Evolutionary conservation across 2,888 invertebrate genomes (phyloP), one percentile per base, ranked within the genome.

Genomic region (Ceriagrion tenellum): DNA sequence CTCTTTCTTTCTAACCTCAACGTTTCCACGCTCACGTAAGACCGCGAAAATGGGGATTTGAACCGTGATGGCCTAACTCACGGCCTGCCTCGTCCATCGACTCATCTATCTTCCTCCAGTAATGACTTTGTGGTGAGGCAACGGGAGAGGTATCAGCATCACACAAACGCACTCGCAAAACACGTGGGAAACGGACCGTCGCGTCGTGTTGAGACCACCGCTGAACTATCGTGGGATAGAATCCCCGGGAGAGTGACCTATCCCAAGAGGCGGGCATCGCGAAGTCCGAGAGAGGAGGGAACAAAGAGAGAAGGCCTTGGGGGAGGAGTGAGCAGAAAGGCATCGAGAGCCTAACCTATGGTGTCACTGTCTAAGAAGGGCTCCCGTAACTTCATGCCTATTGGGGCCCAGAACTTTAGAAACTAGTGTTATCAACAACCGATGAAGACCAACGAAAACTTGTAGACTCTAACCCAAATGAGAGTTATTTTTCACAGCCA

Each of bases 51-150:
- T 55, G 74, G 69, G 81, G 93, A 63, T 20, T 93, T 74, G 93
- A 93, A 93, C 93, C 93, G 93, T 74, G 93, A 93, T 93, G 93
- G 40, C 69, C 93, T 69, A 93, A 93, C 69, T 69, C 69, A 74
- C 40, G 69, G 93, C 47, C 69, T 93, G 74, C 40, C 69, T 69
- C 69, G 93, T 93, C 47, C 93, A 47, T 93, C 40, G 47, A n/a
- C 93, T 74, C 93, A 93, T 93, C 93, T 26, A 93, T 93, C 93
- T 93, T 93, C 69, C 93, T 23, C 40, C 93, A 26, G 93, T 93
- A 93, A 93, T 93, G 93, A 93, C 93, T 93, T 93, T 93, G 74
- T 26, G 74, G 93, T 93, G 93, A 93, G 93, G 56, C 93, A 93
- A 55, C 69, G 93, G 93, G 69, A 69, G 74, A 93, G 93, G 93